Evolutionary conservation across 2,797 vertebrate genomes (phyloP).

Genomic region (Rousettus madagascariensis): DNA sequence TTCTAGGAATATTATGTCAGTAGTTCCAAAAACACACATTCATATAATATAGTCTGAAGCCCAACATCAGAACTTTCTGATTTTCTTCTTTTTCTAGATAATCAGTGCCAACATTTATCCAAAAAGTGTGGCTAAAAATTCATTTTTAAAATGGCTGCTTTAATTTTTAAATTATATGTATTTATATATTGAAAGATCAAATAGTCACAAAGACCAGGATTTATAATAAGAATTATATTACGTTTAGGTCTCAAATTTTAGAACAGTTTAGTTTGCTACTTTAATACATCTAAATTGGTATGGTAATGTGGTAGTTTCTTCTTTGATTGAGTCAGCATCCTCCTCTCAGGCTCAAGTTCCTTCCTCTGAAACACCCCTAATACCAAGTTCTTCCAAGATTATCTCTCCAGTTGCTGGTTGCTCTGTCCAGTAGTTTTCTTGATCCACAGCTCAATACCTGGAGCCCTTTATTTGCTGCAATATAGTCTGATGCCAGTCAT

Average conservation of each 20-base stretch:
- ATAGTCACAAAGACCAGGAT: neutral
- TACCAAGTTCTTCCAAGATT: neutral
- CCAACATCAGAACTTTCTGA: neutral
- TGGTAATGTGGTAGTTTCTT: neutral
- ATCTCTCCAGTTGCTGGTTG: neutral
- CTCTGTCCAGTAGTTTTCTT: neutral
- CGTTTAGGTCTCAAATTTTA: neutral
- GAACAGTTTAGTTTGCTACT: conserved; percentile 2
- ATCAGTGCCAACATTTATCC: neutral
- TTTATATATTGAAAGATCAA: conserved; percentile 6
- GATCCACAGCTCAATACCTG: neutral
- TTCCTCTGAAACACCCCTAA: neutral
- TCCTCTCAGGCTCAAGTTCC: neutral
- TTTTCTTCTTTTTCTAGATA: neutral
- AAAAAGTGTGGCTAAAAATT: neutral
- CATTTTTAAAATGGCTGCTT: neutral
- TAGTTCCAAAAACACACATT: conserved; percentile 15
- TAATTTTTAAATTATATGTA: conserved; percentile 23
- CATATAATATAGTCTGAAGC: neutral
- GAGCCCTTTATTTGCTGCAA: neutral
- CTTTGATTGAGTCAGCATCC: neutral
- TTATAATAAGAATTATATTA: conserved; percentile 26
- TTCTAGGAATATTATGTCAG: neutral
- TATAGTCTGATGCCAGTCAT: neutral
- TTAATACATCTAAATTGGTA: neutral